Percentiles rank a stretch among this genome's conserved stretches.
Evolutionary conservation across 2,888 invertebrate genomes (phyloP).

Genomic region (Endotricha flammealis): DNA sequence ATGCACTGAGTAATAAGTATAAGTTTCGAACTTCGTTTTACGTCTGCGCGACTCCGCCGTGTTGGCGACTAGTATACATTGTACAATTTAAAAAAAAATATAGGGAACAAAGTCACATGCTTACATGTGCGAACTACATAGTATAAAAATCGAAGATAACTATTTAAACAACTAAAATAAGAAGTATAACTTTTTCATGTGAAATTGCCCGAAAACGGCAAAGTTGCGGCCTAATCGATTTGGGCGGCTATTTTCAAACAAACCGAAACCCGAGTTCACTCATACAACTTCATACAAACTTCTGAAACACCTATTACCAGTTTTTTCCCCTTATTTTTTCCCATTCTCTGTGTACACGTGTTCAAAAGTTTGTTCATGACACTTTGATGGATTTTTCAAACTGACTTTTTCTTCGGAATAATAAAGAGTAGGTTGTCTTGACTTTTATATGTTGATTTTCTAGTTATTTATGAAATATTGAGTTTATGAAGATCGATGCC

Average conservation of each 20-base stretch:
- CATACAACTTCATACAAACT: slow-evolving; percentile 34
- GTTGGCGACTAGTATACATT: no score
- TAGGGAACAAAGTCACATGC: no score
- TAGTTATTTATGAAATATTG: no score
- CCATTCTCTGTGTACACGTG: slow-evolving; percentile 38
- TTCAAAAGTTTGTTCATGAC: slow-evolving; percentile 49
- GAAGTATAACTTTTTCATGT: not conserved
- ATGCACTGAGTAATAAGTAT: no score
- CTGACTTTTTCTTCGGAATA: slow-evolving; percentile 36
- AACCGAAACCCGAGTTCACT: slow-evolving; percentile 22
- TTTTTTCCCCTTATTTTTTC: slow-evolving; percentile 31
- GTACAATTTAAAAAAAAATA: no score
- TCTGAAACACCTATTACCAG: slow-evolving; percentile 43
- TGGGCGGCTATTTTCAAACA: slow-evolving; percentile 24
- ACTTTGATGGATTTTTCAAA: slow-evolving; percentile 61
- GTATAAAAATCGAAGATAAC: no score
- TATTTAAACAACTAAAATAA: not conserved
- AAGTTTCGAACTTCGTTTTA: no score
- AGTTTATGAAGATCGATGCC: no score
- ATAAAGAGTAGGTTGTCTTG: slow-evolving; percentile 23
- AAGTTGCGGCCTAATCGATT: slow-evolving; percentile 24
- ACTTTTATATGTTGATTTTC: no score
- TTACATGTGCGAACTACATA: no score
- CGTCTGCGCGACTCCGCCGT: no score
- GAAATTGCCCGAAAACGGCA: not conserved